Base-by-base conservation (phyloP, 2,797 vertebrate genomes). In the Buphagus erythrorhynchus region DNA sequence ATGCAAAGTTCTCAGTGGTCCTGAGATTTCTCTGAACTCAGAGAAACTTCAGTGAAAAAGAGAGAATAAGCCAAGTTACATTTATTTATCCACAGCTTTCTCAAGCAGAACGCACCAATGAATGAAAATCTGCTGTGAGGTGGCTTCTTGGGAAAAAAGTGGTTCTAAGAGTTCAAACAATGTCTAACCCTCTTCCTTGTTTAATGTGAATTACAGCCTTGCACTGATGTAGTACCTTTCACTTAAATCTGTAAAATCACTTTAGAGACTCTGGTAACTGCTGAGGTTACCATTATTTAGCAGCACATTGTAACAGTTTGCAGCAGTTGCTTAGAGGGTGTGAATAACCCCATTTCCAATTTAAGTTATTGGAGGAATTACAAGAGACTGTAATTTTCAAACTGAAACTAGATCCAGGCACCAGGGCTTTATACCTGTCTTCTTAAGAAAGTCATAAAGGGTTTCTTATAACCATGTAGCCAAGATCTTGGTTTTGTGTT, bases 211-310 rank as follows among this genome's bases (percentile, higher is more conserved):
- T 88, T 88, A 59, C 77, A 96, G 94, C 40, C 36, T 91, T 61
- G 49, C 49, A 18, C 31, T 92, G 72, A 72, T 93, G 7, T 3
- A 93, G 63, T 63, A 54, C 29, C 81, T 96, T 96, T 96, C 4
- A 13, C 84, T 58, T 83, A 67, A 91, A 93, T 71, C 89, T 93
- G 95, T 71, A 82, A 71, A 97, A 94, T 95, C 88, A 93, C 94
- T 95, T 96, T 77, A 76, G 84, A 89, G 68, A 58, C 63, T 72
- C 67, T 72, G 61, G 57, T 95, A 77, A 83, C 84, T 92, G 67
- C 72, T 79, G 81, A 75, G 58, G 35, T 92, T 96, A 75, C 86
- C 35, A 40, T 95, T 94, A 83, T 95, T 89, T 92, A 91, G 48
- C 88, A 80, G 77, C 61, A 74, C 38, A 19, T 83, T 89, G 63